Conservation (phyloP, 2,797 vertebrate species). For the Tenualosa ilisha region DNA sequence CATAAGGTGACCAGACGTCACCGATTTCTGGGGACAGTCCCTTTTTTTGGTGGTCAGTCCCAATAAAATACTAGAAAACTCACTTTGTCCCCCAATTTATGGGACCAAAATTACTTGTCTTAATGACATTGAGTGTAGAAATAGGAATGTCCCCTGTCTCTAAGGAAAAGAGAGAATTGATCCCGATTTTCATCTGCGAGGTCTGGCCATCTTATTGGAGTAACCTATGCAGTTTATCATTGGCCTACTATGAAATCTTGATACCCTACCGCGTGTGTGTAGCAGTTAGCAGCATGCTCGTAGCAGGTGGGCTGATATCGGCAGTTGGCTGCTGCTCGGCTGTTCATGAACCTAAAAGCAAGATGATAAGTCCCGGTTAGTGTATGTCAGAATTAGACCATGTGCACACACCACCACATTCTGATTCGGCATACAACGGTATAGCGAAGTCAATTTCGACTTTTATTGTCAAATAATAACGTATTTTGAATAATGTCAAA, state of each 20-base stretch:
- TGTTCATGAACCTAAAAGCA: slow-evolving; percentile 93
- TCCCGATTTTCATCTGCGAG: too few relatives aligned
- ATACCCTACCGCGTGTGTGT: slow-evolving; percentile 92
- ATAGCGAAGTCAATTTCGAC: background rate
- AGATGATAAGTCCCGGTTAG: background rate
- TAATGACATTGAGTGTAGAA: too few relatives aligned
- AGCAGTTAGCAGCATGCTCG: slow-evolving; percentile 98
- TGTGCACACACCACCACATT: background rate
- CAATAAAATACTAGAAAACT: too few relatives aligned
- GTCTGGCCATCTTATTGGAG: too few relatives aligned
- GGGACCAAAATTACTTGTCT: too few relatives aligned
- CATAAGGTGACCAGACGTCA: background rate
- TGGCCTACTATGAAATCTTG: background rate
- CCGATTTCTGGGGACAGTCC: too few relatives aligned
- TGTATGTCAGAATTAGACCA: background rate
- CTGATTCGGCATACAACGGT: too few relatives aligned
- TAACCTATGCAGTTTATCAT: background rate
- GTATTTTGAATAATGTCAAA: background rate
- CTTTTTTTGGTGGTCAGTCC: too few relatives aligned
- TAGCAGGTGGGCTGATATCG: slow-evolving; percentile 97
- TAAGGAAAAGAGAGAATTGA: too few relatives aligned
- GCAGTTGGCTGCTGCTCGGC: slow-evolving; percentile 89
- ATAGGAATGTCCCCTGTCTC: too few relatives aligned
- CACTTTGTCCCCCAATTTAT: too few relatives aligned
- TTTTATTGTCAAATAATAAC: background rate